Conservation (phyloP, 2,888 invertebrate genomes). For the Thysanoteuthis rhombus region DNA sequence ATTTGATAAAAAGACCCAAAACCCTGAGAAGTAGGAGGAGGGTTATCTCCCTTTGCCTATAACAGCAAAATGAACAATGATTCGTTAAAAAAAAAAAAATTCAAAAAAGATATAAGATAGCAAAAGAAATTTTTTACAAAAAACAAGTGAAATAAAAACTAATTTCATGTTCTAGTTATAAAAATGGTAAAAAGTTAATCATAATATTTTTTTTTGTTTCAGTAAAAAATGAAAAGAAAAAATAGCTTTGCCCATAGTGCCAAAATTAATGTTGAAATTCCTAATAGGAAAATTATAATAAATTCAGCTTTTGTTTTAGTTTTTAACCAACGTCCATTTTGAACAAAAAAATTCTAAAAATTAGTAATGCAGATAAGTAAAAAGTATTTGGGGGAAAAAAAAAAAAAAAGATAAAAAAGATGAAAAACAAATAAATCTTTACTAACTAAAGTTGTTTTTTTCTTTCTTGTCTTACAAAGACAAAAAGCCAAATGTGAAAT, state of each 20-base stretch:
- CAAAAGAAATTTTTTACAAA: not conserved
- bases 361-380: not conserved
- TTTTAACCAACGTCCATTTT: not conserved
- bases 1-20: not conserved
- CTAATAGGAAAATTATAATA: not conserved
- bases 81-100: not conserved
- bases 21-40: not conserved
- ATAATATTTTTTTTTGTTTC: not conserved
- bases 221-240: not conserved
- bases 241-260: not conserved
- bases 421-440: too few species aligned
- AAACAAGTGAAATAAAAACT: not conserved
- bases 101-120: not conserved
- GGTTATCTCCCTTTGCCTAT: not conserved
- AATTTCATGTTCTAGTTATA: not conserved
- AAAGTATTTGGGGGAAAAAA: not conserved
- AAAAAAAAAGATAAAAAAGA: too few species aligned
- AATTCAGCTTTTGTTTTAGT: not conserved
- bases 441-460: not conserved
- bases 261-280: not conserved
- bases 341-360: not conserved
- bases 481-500: constrained; percentile 26
- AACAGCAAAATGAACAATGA: not conserved
- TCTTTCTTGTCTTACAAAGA: constrained; percentile 26
- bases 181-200: not conserved